Conservation (phyloP, 2,797 vertebrate genomes). For the Semotilus atromaculatus region DNA sequence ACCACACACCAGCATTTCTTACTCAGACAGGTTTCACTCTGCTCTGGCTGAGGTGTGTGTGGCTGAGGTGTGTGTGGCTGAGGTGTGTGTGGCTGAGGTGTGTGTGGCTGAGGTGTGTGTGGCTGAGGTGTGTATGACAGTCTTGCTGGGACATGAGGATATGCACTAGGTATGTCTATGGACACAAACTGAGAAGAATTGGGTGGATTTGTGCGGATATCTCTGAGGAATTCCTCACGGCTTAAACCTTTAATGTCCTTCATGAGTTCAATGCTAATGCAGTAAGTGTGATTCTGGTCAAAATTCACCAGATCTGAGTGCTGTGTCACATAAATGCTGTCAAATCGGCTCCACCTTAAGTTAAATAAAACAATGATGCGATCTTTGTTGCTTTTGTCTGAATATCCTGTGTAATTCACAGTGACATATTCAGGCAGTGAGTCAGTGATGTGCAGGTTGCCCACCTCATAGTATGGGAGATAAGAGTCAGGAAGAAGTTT, state of each 20-base stretch:
- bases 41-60: neutral
- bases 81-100: too few species aligned
- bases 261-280: constrained; percentile 46
- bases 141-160: neutral
- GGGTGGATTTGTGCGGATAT: rapidly evolving
- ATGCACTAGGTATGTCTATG: rapidly evolving
- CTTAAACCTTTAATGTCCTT: neutral
- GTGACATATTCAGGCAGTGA: neutral
- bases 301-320: neutral
- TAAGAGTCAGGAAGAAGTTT: neutral
- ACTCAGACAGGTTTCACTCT: neutral
- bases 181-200: neutral
- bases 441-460: neutral
- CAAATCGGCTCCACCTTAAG: neutral
- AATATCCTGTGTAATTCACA: rapidly evolving
- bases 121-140: too few species aligned
- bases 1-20: neutral
- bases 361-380: constrained; percentile 42
- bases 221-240: constrained; percentile 8
- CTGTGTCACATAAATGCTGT: constrained; percentile 47
- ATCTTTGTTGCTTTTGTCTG: constrained; percentile 32
- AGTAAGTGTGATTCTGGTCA: constrained; percentile 36
- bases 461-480: constrained; percentile 22
- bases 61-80: too few species aligned
- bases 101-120: neutral